Evolutionary conservation across 2,797 vertebrate genomes (phyloP).

Genomic region (Lacerta bilineata): DNA sequence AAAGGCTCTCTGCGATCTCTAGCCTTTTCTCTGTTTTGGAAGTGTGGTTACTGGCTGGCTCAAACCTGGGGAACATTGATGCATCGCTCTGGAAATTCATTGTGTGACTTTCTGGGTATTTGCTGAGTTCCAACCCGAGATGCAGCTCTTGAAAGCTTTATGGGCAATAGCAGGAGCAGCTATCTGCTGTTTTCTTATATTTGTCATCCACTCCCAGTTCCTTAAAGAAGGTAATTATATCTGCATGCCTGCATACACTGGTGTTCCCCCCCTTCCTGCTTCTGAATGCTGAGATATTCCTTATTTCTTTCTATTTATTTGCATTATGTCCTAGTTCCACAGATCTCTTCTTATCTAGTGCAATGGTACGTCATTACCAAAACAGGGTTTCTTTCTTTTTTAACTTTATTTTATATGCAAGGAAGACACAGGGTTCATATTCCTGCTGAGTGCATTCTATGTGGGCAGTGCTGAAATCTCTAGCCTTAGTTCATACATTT

Average conservation of each 20-base stretch:
- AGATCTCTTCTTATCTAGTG: conserved; percentile 54
- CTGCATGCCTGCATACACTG: conserved; percentile 73
- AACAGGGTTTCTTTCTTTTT: background rate
- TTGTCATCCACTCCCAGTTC: conserved; percentile 95
- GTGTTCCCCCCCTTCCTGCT: conserved; percentile 40
- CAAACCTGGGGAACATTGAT: conserved; percentile 72
- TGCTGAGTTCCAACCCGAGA: conserved; percentile 88
- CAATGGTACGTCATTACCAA: conserved; percentile 29
- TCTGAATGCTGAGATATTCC: conserved; percentile 62
- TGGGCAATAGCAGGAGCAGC: conserved; percentile 97
- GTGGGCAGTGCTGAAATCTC: conserved; percentile 14
- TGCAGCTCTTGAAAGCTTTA: conserved; percentile 97
- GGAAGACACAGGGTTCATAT: conserved; percentile 50
- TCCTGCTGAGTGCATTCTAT: conserved; percentile 24
- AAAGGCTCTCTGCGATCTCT: conserved; percentile 49
- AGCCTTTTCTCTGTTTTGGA: conserved; percentile 66
- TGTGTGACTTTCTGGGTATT: conserved; percentile 82
- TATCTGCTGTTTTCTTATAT: conserved; percentile 95
- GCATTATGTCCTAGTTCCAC: conserved; percentile 72
- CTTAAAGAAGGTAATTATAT: conserved; percentile 95
- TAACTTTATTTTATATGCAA: conserved; percentile 43
- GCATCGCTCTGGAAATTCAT: conserved; percentile 79
- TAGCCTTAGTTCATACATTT: conserved; percentile 6
- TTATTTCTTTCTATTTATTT: conserved; percentile 69
- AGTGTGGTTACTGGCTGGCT: conserved; percentile 75